Conservation (phyloP, 1,140 invertebrate genomes). For the Aphelinus certus region DNA sequence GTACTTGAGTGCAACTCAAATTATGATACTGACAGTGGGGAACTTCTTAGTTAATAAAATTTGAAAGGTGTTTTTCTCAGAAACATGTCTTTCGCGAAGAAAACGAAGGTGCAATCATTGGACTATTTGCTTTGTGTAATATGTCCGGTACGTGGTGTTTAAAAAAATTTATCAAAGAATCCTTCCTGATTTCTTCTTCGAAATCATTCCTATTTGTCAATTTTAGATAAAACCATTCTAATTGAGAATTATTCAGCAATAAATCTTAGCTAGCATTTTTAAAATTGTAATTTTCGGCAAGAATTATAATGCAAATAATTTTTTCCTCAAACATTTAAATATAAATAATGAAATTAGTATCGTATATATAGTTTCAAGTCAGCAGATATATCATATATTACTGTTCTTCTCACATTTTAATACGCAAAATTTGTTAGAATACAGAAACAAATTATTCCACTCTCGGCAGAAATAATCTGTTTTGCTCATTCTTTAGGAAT, state of each 20-base stretch:
- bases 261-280: neutral
- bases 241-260: too few relatives aligned
- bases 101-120: too few relatives aligned
- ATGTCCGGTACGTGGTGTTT: too few relatives aligned
- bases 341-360: neutral
- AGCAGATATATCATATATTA: slow-evolving; percentile 27
- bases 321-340: neutral
- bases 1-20: neutral
- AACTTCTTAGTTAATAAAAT: neutral
- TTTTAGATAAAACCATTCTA: too few relatives aligned
- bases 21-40: neutral
- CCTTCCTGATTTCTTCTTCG: too few relatives aligned
- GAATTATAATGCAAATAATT: neutral
- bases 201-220: too few relatives aligned
- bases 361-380: neutral
- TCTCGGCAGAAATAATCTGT: slow-evolving; percentile 4
- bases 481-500: slow-evolving; percentile 17
- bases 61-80: neutral
- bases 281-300: neutral
- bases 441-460: slow-evolving; percentile 10
- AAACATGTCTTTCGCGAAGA: neutral
- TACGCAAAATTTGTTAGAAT: slow-evolving; percentile 2
- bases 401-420: slow-evolving; percentile 2
- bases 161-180: too few relatives aligned
- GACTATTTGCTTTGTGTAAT: too few relatives aligned